Percentiles rank a stretch among this genome's conserved stretches.
These are phyloP conservation scores for Morone chrysops DNA, from an alignment of 2,113 vertebrate species.

Conservation along the genomic window DNA sequence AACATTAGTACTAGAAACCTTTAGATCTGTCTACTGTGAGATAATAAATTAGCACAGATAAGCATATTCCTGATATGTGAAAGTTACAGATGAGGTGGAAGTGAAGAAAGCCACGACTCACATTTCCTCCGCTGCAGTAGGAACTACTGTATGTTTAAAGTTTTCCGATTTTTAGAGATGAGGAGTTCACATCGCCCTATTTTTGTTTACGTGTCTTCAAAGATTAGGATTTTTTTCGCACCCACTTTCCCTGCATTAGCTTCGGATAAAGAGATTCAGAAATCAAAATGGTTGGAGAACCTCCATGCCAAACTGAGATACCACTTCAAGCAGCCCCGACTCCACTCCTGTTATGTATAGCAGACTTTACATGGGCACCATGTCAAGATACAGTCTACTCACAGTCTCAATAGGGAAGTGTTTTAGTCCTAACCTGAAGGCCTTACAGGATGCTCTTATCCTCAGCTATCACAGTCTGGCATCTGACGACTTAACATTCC, in stretches of 20 bases:
- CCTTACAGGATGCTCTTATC: slow-evolving; percentile 42
- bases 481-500: slow-evolving; percentile 71
- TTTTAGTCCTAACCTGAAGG: slow-evolving; percentile 41
- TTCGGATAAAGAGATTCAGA: background rate
- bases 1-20: background rate
- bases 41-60: background rate
- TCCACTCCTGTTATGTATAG: slow-evolving; percentile 9
- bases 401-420: slow-evolving; percentile 35
- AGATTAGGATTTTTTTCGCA: slow-evolving; percentile 10
- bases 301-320: slow-evolving; percentile 34
- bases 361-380: slow-evolving; percentile 67
- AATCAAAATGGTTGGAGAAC: slow-evolving; percentile 5
- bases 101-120: background rate
- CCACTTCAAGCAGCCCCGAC: slow-evolving; percentile 1
- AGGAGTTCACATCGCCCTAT: background rate
- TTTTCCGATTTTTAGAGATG: background rate
- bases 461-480: slow-evolving; percentile 63
- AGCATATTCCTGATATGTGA: slow-evolving; percentile 7
- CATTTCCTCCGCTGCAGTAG: background rate
- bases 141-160: slow-evolving; percentile 13
- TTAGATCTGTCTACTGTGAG: background rate
- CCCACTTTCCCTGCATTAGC: background rate
- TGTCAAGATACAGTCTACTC: slow-evolving; percentile 62
- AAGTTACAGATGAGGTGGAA: slow-evolving; percentile 22
- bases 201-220: background rate